Conservation (phyloP, 2,113 vertebrate genomes). For the Tachycineta bicolor region DNA sequence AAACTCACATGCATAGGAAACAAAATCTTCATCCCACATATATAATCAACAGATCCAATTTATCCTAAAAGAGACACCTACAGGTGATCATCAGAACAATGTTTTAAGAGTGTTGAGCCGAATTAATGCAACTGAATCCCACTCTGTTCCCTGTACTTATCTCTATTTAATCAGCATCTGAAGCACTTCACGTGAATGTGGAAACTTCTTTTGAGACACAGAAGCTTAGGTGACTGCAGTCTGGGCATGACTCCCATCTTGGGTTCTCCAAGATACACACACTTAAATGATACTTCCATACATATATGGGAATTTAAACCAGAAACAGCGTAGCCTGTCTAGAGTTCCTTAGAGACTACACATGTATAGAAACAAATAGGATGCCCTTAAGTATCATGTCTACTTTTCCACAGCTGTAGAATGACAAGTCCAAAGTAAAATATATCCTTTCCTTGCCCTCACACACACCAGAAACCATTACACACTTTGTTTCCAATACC, state of each 20-base stretch:
- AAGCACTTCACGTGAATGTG: accelerated
- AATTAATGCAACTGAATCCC: background rate
- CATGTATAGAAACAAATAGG: background rate
- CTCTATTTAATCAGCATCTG: background rate
- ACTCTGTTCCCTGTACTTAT: background rate
- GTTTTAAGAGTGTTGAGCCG: background rate
- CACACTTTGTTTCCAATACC: background rate
- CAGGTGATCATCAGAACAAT: background rate
- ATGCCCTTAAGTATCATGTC: background rate
- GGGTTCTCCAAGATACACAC: background rate
- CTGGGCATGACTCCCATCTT: background rate
- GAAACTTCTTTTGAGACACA: background rate
- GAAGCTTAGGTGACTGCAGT: background rate
- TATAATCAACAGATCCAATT: background rate
- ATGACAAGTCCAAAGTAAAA: background rate
- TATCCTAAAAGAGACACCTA: background rate
- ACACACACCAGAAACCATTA: background rate
- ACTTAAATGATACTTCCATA: background rate
- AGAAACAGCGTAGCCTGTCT: background rate
- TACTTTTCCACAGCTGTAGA: background rate
- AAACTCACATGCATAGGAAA: background rate
- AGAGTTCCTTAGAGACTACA: background rate
- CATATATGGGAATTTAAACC: background rate
- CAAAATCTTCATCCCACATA: background rate
- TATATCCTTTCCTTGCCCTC: background rate